These are phyloP conservation scores for Heliconius ismenius DNA, from an alignment of 2,888 invertebrate species.

Conservation along the genomic window DNA sequence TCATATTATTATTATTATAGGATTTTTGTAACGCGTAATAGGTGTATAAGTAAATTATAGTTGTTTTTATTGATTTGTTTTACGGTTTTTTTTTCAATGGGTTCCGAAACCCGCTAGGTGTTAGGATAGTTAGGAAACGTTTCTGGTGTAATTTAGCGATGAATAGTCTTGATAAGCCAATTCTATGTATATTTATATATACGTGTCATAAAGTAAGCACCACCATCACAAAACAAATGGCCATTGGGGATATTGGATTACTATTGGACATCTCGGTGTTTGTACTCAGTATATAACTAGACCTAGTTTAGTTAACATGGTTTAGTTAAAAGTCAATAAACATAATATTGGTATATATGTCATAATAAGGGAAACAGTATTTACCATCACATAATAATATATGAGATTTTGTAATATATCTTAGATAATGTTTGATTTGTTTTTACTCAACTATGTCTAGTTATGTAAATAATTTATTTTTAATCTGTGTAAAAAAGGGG, in stretches of 20 bases:
- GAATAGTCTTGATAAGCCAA: slow-evolving; percentile 61
- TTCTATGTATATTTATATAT: slow-evolving; percentile 52
- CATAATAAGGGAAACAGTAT: not conserved
- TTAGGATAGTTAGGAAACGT: slow-evolving; percentile 63
- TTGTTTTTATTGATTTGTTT: slow-evolving; percentile 71
- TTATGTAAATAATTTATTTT: slow-evolving; percentile 8
- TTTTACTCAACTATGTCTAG: not conserved
- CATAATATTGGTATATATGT: not conserved
- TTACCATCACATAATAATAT: not conserved
- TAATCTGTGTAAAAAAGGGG: not conserved
- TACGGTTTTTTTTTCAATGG: slow-evolving; percentile 54
- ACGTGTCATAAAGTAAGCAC: slow-evolving; percentile 55
- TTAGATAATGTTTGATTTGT: not conserved
- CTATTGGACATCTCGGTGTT: slow-evolving; percentile 25
- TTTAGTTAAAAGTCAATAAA: not conserved
- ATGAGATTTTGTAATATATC: not conserved
- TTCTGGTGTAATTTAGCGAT: slow-evolving; percentile 61
- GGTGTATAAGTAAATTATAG: slow-evolving; percentile 79
- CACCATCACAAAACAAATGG: slow-evolving; percentile 54
- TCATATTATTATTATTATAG: slow-evolving; percentile 54
- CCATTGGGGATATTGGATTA: slow-evolving; percentile 30
- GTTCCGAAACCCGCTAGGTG: slow-evolving; percentile 54
- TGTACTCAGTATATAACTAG: slow-evolving; percentile 20
- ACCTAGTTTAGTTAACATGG: not conserved
- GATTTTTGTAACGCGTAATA: slow-evolving; percentile 78